These are phyloP conservation scores for Lynx canadensis DNA, from an alignment of 2,113 vertebrate genomes.

Conservation along the genomic window DNA sequence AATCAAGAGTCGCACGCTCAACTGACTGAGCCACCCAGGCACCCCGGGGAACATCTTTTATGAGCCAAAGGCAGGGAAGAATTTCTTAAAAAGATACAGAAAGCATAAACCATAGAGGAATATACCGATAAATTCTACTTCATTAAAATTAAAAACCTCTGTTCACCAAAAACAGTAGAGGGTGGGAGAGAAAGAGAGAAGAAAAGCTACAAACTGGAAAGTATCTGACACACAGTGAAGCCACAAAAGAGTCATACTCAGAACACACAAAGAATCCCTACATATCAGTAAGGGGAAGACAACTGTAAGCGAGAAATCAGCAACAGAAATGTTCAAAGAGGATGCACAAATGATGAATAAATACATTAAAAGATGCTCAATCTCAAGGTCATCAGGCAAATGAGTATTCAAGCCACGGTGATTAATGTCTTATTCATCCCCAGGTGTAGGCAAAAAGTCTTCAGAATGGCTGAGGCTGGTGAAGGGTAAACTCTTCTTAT, in stretches of 20 bases:
- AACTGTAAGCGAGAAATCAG: neutral
- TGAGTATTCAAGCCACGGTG: neutral
- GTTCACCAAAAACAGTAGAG: neutral
- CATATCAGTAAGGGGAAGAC: neutral
- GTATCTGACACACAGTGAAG: slow-evolving; percentile 15
- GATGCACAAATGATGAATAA: neutral
- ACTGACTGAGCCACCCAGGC: no score
- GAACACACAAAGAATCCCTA: neutral
- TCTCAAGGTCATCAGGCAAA: neutral
- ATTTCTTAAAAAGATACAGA: neutral
- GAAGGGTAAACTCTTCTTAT: neutral
- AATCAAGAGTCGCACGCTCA: no score
- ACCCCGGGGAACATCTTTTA: neutral
- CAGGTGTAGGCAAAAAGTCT: neutral
- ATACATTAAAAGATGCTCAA: neutral
- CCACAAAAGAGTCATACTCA: neutral
- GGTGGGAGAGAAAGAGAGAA: neutral
- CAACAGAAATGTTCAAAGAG: neutral
- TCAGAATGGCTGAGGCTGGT: neutral
- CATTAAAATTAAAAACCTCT: slow-evolving; percentile 13
- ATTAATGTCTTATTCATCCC: neutral
- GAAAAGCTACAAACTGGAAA: neutral
- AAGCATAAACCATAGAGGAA: neutral
- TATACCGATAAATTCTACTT: neutral
- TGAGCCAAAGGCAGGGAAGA: neutral